Evolutionary conservation across 2,113 vertebrate species (phyloP), one percentile per base, ranked within the genome.

Genomic region (Channa argus): DNA sequence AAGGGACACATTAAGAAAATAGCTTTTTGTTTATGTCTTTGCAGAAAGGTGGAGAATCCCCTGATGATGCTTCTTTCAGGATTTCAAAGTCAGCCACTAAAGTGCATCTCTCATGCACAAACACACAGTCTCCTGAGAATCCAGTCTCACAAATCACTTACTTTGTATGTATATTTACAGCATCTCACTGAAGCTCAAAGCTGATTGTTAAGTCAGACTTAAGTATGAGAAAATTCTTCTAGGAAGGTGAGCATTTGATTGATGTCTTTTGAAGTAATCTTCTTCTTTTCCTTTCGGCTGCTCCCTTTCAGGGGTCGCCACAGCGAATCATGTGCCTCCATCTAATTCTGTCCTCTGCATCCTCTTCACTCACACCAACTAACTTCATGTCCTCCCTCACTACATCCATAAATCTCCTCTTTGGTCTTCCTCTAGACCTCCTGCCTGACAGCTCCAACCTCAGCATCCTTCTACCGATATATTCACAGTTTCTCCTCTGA

Each of bases 91-190:
- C 60, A 45, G 12, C n/a, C 49, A 50, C 66, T 50, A 12, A 67
- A 71, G 39, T 52, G 46, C 47, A 54, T 3, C 11, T 9, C 54
- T 36, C 45, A 46, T 10, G 14, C 74, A 59, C 8, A 71, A 44
- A 43, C 59, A 64, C 66, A 49, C 71, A 34, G 51, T 51, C n/a
- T 33, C 55, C 58, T 37, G 5, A 63, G 63, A 74, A 51, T 49
- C 38, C 11, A 33, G 47, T 41, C 60, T 74, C 51, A 59, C 24
- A 7, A 68, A 75, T 77, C 38, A 56, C 77, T 84, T 67, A 55
- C n/a, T 85, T 52, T 53, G 58, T 78, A 44, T 51, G 49, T 62
- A 44, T 68, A 66, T 80, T 78, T 73, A 78, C 70, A 80, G 53
- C 53, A 43, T 55, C 58, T 73, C 79, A 69, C 36, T 36, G 37